These are phyloP conservation scores for Cheumatopsyche charites DNA, from an alignment of 1,140 invertebrate genomes.

Conservation along the genomic window DNA sequence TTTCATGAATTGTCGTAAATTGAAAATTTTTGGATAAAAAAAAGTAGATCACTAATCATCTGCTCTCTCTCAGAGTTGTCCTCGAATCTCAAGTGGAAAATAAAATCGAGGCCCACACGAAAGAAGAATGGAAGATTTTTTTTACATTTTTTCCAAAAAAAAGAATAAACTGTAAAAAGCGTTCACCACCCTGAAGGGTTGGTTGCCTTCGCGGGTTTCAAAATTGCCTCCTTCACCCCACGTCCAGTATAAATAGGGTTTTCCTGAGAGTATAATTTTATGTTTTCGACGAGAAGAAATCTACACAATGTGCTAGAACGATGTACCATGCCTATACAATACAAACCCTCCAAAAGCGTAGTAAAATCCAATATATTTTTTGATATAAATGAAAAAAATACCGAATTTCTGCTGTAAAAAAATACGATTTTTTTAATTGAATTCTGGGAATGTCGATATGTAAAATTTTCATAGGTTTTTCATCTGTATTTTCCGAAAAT, in stretches of 20 bases:
- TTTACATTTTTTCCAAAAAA: not conserved
- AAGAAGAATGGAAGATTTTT: not conserved
- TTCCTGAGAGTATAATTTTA: slow-evolving; percentile 41
- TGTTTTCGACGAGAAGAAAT: slow-evolving; percentile 36
- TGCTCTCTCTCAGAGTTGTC: slow-evolving; percentile 27
- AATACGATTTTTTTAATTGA: too few species aligned
- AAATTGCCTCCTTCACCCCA: slow-evolving; percentile 40
- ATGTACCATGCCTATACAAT: not conserved
- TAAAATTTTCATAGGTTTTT: too few species aligned
- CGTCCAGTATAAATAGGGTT: slow-evolving; percentile 42
- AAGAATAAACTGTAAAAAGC: slow-evolving; percentile 19
- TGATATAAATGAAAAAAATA: too few species aligned
- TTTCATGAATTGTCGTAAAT: too few species aligned
- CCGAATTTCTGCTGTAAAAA: too few species aligned
- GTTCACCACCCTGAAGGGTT: slow-evolving; percentile 35
- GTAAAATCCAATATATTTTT: too few species aligned
- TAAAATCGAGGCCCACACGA: not conserved
- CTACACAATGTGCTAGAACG: slow-evolving; percentile 31
- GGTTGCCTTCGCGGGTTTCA: slow-evolving; percentile 4
- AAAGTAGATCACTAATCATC: slow-evolving; percentile 30
- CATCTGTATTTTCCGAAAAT: too few species aligned
- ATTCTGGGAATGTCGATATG: too few species aligned
- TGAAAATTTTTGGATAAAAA: too few species aligned
- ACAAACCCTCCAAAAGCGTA: too few species aligned
- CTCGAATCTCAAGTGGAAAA: slow-evolving; percentile 9